Evolutionary conservation across 2,888 invertebrate genomes (phyloP), one percentile per base, ranked within the genome.

Genomic region (Mystacides longicornis): DNA sequence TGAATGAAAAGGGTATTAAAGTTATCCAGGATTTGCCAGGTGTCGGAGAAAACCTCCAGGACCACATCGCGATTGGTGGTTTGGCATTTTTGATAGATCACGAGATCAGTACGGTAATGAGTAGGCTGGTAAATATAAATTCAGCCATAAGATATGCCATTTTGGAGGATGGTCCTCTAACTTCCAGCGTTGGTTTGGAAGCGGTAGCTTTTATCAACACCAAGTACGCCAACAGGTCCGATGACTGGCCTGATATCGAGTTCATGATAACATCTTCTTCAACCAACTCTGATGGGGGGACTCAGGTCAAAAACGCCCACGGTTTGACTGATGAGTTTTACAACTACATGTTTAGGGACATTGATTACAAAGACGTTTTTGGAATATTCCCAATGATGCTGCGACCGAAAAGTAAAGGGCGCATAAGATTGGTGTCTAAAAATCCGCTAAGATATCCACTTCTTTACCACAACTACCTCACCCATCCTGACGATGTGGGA

Each of bases 211-310:
- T 94, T 67, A 87, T 93, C 52, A 85, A 86, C 23, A 92, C 93
- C 0, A 93, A 92, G 71, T 93, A 91, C 67, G 90, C 90, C 0
- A 93, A 93, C 67, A 78, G 83, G 52, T 81, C 85, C 0, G 89
- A 92, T 54, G 93, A 93, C 68, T 93, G 91, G 89, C 93, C 93
- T 0, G 93, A 93, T 66, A 90, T 93, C 60, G 91, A 92, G 67
- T 90, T 93, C 65, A 93, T 93, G 89, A 74, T 93, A 71, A 87
- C 90, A 0, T 87, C 91, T 22, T 82, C 87, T 1, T 87, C 89
- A 0, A 87, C 89, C 0, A 85, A 82, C 49, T 89, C 90, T 0
- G 92, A 93, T 65, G 91, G 89, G n/a, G 91, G 92, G 0, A 81
- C 83, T 0, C 85, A 87, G 67, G 85, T 87, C 0, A 88, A 87